Evolutionary conservation across 2,113 vertebrate genomes (phyloP), one percentile per base, ranked within the genome.

Genomic region (Pollimyrus isidori): DNA sequence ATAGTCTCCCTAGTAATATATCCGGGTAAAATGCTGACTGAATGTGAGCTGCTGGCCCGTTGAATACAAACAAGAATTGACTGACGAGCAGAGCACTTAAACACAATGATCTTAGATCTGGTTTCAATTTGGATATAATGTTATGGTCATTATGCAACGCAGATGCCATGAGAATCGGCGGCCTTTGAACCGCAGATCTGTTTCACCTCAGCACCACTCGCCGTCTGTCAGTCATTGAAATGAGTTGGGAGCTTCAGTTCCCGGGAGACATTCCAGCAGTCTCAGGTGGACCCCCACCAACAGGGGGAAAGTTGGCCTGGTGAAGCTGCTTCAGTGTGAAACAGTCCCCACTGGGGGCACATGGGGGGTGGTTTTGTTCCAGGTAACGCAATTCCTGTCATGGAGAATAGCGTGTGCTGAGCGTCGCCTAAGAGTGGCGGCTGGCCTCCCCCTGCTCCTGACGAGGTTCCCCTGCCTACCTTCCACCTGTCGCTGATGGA

Each of bases 391-490:
- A 19, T 76, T 88, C 19, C 13, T 35, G 87, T 58, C 46, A 53
- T 46, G 53, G 50, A 87, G 88, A 23, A 39, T 86, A 88, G 48
- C 19, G 84, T 0, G 93, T 84, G 83, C 87, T 91, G 80, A 52
- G 58, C 10, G 87, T 92, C 89, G 94, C 90, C 85, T 89, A 93
- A 94, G 92, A 90, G 88, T 89, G 88, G 88, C 88, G 90, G 89
- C 86, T 1, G 86, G 90, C 88, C 93, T 92, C 91, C 91, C 39
- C 82, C 90, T 73, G 90, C 53, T 90, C 89, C 53, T 90, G 90
- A 93, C 49, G 46, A 90, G 91, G 92, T 91, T 89, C 86, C 21
- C 23, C 65, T 26, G 5, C 21, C 89, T 45, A 11, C 73, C 23
- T 10, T 62, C 73, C 86, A 90, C 46, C 86, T 90, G 89, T 73